Base-by-base conservation (phyloP, 2,888 invertebrate genomes). In the Spatulosminthurus flaviceps region DNA sequence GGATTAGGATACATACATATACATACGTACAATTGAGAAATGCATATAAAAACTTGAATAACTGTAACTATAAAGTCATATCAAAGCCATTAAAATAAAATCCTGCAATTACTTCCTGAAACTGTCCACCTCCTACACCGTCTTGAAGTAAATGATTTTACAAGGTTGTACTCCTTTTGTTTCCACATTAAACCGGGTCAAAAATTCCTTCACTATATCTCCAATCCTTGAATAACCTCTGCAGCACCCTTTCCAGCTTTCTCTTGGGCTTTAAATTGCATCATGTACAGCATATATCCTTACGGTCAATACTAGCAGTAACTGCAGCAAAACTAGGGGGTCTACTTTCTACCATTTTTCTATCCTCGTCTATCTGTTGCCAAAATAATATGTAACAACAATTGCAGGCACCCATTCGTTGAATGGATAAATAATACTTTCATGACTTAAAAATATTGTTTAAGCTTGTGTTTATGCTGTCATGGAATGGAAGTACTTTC, bases 91-190 rank as follows among this genome's bases (percentile, higher is more conserved):
- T n/a, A n/a, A n/a, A n/a, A n/a, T n/a, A n/a, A n/a, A n/a, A n/a
- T n/a, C n/a, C n/a, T n/a, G n/a, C n/a, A n/a, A 13, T 34, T 29
- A 80, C 83, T 64, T 83, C 81, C 1, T 69, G 74, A 83, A 87
- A 88, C 81, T 88, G 87, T 4, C 87, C 87, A 80, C 87, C 87
- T 21, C 87, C 86, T n/a, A 88, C 88, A 0, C 88, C 88, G 82
- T 88, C 88, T 0, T 84, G 80, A 86, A 88, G 81, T 87, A 87
- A 24, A 88, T 85, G 11, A 88, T 87, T 21, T 86, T 85, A 9
- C 11, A 82, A 70, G 0, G 88, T 87, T 19, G 16, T 29, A 86
- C 84, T 7, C 80, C 72, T 1, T 79, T 77, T 5, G 77, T 82
- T 19, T 80, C 83, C 7, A 76, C 26, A 4, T n/a, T 24, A 67